Conservation (phyloP, 37 sponge, comb jelly and placozoan genomes). For the Mnemiopsis leidyi region DNA sequence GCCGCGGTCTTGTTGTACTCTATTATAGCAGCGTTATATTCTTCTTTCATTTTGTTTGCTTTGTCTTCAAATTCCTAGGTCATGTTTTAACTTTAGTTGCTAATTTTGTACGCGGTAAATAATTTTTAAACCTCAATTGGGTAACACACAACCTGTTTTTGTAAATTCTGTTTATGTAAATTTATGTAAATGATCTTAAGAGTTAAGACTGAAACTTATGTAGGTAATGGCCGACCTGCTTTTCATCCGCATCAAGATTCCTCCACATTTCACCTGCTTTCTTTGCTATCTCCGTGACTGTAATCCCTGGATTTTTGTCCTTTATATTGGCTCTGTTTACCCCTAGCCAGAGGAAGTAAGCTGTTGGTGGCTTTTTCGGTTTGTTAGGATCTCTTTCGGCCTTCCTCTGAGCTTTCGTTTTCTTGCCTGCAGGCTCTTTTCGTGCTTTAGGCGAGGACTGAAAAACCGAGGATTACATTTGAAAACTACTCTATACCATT, state of each 20-base stretch:
- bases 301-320: conserved; percentile 71
- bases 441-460: conserved; percentile 58
- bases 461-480: background rate
- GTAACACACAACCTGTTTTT: background rate
- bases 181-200: background rate
- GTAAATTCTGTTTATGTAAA: background rate
- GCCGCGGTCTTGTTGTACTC: conserved; percentile 74
- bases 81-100: no score
- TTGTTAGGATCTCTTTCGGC: conserved; percentile 81
- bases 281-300: conserved; percentile 79
- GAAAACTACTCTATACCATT: no score
- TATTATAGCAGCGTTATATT: conserved; percentile 71
- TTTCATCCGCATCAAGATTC: conserved; percentile 68
- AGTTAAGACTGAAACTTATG: background rate
- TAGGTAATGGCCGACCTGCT: conserved; percentile 71
- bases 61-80: conserved; percentile 73
- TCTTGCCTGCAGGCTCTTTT: conserved; percentile 35
- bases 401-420: conserved; percentile 35
- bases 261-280: conserved; percentile 90
- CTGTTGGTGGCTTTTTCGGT: conserved; percentile 87
- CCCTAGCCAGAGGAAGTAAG: conserved; percentile 90
- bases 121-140: no score
- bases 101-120: no score
- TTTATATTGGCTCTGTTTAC: conserved; percentile 75
- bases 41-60: conserved; percentile 67